A percentile compares a stretch with the other conserved stretches of the same genome.
phyloP scores from a whole-genome alignment of 2,888 invertebrate genomes.

The Habrosyne pyritoides region DNA sequence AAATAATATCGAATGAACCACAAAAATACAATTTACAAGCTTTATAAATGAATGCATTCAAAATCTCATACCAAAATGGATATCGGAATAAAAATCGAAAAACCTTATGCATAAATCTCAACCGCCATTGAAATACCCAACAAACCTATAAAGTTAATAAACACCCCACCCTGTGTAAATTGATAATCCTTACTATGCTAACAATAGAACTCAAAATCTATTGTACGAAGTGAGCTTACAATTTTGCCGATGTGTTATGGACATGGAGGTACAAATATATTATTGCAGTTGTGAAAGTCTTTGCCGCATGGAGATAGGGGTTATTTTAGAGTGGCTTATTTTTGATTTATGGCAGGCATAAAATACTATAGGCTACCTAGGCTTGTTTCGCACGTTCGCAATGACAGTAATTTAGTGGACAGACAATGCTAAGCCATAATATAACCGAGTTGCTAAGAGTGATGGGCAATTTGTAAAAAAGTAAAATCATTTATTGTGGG shows the following conservation, averaged over 20 bases:
- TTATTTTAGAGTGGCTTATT: constrained; percentile 21
- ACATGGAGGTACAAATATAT: constrained; percentile 39
- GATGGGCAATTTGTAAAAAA: constrained; percentile 11
- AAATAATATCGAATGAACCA: background rate
- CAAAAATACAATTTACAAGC: background rate
- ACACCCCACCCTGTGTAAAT: background rate
- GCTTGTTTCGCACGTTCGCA: constrained; percentile 22
- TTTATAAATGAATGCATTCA: background rate
- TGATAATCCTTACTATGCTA: constrained; percentile 12
- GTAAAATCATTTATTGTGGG: too few species aligned
- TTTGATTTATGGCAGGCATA: constrained; percentile 14
- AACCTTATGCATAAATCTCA: constrained; percentile 43
- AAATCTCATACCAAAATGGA: constrained; percentile 18
- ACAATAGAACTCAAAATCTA: constrained; percentile 11
- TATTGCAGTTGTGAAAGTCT: constrained; percentile 25
- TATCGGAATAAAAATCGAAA: constrained; percentile 27
- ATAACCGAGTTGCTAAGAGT: too few species aligned
- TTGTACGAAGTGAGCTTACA: constrained; percentile 15
- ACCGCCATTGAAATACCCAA: constrained; percentile 39
- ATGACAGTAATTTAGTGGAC: constrained; percentile 19
- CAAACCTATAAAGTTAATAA: constrained; percentile 40
- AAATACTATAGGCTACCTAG: constrained; percentile 24
- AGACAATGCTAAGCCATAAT: too few species aligned
- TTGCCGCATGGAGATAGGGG: constrained; percentile 26
- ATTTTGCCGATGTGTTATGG: constrained; percentile 40